Evolutionary conservation across 2,113 vertebrate species (phyloP).

Genomic region (Phalacrocorax brasilianus): DNA sequence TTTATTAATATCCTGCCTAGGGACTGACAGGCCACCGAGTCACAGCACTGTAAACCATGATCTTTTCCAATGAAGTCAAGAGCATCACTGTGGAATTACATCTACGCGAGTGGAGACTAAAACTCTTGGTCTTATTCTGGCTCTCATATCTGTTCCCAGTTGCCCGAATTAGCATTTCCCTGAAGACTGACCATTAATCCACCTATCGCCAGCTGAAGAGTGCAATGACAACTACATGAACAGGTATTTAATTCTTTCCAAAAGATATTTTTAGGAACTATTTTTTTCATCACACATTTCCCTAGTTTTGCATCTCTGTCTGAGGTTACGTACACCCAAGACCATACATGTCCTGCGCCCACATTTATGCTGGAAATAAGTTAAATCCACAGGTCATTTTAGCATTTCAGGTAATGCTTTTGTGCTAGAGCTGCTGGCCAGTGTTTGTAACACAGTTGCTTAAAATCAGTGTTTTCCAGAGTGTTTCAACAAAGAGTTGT

Average conservation of each 20-base stretch:
- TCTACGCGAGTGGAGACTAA: neutral
- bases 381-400: neutral
- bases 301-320: neutral
- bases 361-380: neutral
- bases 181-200: neutral
- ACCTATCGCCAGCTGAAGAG: neutral
- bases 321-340: neutral
- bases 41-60: neutral
- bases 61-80: neutral
- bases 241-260: neutral
- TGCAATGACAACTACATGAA: neutral
- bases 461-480: neutral
- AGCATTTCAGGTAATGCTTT: neutral
- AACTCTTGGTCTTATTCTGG: neutral
- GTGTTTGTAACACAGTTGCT: neutral
- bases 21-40: neutral
- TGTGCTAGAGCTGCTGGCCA: neutral
- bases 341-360: accelerated
- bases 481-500: neutral
- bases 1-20: neutral
- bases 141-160: neutral
- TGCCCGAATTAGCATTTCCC: neutral
- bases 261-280: neutral
- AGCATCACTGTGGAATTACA: neutral
- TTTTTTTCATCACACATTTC: neutral